Base-by-base conservation (phyloP, 2,888 invertebrate species). In the Nymphalis polychloros region DNA sequence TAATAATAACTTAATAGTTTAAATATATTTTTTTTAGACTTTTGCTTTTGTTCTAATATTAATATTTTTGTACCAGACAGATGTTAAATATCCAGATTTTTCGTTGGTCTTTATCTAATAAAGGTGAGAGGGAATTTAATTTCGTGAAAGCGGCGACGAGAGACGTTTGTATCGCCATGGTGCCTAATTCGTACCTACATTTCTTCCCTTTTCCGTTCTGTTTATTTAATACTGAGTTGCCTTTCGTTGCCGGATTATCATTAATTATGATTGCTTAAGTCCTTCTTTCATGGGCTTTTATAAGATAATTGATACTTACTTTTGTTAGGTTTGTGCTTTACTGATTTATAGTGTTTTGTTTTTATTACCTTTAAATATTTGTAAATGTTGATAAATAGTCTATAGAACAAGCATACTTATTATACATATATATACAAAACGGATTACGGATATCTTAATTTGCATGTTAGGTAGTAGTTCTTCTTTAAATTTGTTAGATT, bases 111-210 rank as follows among this genome's bases (percentile, higher is more conserved):
- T 6, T 13, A 19, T 41, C 57, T 35, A 35, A 57, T 57, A 57
- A 57, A 41, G 41, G 57, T 57, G 19, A 35, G 35, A 19, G 57
- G 13, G 41, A 57, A 57, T 57, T 57, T 19, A 57, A 57, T 57
- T 57, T 57, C 57, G 41, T 41, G 8, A 41, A 57, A 57, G 57
- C 41, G 35, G 13, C 57, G 57, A 57, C 57, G 19, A 41, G 57
- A 19, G 41, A 41, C 57, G 20, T 53, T 53, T 27, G 57, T 35
- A 19, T 19, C 35, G 41, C 57, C 4, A 35, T 20, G 53, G 16
- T 27, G 41, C 19, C 57, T 57, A 31, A 55, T 55, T 55, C 53
- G 31, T 23, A 8, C 53, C 41, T 41, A 8, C 8, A 27, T 55
- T 55, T 19, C 41, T 57, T 35, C 35, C 35, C 35, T 57, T 16